phyloP scores from a whole-genome alignment of 2,888 invertebrate genomes.

The Koerneria pararmatus region DNA sequence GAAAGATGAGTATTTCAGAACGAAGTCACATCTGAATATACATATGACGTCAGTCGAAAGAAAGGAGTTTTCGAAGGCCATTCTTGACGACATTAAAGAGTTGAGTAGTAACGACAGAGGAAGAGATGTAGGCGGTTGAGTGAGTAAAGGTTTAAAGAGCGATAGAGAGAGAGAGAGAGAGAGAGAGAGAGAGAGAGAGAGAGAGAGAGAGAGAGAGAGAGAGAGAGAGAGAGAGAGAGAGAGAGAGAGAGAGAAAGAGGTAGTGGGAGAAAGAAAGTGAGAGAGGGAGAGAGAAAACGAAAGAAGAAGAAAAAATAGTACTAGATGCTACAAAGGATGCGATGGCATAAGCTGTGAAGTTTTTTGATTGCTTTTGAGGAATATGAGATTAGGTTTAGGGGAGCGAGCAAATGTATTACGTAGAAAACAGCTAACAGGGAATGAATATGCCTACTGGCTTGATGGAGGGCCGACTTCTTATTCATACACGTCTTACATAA shows the following conservation, averaged over 20 bases:
- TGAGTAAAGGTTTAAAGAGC: conserved; percentile 6
- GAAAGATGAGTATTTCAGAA: too few relatives aligned
- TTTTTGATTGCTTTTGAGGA: too few relatives aligned
- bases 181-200: conserved; percentile 1
- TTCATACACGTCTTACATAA: too few relatives aligned
- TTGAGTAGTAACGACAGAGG: background rate
- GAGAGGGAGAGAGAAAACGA: background rate
- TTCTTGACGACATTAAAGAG: background rate
- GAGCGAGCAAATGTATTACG: too few relatives aligned
- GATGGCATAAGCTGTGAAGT: too few relatives aligned
- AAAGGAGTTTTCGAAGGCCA: background rate
- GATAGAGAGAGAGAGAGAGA: conserved; percentile 2
- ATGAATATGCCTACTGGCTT: too few relatives aligned
- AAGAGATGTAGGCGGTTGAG: conserved; percentile 4
- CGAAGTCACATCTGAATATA: too few relatives aligned
- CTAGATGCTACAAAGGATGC: too few relatives aligned
- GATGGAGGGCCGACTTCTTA: too few relatives aligned
- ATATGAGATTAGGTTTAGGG: too few relatives aligned
- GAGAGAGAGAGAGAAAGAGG: background rate
- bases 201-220: conserved; percentile 16
- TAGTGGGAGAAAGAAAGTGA: background rate
- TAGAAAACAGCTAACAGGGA: too few relatives aligned
- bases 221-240: conserved; percentile 15
- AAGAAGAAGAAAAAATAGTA: conserved; percentile 4
- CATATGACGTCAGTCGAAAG: too few relatives aligned